Conservation (phyloP, 1,140 invertebrate species). For the Dryas iulia region DNA sequence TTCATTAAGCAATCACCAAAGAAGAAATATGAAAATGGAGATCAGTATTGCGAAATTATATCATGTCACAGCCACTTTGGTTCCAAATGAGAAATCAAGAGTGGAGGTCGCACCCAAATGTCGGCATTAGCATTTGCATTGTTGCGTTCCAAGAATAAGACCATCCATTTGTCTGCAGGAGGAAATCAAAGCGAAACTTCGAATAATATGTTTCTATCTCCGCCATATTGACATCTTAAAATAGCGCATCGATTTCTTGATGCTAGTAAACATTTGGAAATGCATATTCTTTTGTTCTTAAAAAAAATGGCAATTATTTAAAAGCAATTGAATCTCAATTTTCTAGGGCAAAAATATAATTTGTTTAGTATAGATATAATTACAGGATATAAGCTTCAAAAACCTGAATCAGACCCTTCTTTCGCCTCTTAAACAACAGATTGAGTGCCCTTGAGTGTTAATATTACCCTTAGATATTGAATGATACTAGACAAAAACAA, state of each 20-base stretch:
- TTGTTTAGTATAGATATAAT: not conserved
- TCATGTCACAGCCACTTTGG: constrained; percentile 42
- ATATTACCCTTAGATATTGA: constrained; percentile 2
- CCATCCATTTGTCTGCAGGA: constrained; percentile 26
- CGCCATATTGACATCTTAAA: not conserved
- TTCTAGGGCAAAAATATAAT: not conserved
- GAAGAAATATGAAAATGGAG: constrained; percentile 6
- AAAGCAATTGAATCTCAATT: too few relatives aligned
- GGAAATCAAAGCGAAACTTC: not conserved
- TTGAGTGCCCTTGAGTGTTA: not conserved
- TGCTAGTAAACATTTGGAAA: not conserved
- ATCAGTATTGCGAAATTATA: constrained; percentile 30
- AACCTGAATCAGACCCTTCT: not conserved
- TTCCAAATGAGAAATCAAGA: constrained; percentile 55
- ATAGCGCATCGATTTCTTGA: not conserved
- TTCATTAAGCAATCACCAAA: not conserved
- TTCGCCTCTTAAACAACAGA: constrained; percentile 1
- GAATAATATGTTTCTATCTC: not conserved
- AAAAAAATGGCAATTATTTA: too few relatives aligned
- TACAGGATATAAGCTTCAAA: not conserved
- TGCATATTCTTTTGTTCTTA: too few relatives aligned
- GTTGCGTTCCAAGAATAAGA: constrained; percentile 46
- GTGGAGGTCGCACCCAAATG: constrained; percentile 56
- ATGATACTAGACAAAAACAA: not conserved
- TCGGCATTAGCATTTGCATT: constrained; percentile 62